Percentiles rank a stretch among this genome's conserved stretches.
Conservation (phyloP, 2,888 invertebrate genomes). For the Trissonchulus sp. region DNA sequence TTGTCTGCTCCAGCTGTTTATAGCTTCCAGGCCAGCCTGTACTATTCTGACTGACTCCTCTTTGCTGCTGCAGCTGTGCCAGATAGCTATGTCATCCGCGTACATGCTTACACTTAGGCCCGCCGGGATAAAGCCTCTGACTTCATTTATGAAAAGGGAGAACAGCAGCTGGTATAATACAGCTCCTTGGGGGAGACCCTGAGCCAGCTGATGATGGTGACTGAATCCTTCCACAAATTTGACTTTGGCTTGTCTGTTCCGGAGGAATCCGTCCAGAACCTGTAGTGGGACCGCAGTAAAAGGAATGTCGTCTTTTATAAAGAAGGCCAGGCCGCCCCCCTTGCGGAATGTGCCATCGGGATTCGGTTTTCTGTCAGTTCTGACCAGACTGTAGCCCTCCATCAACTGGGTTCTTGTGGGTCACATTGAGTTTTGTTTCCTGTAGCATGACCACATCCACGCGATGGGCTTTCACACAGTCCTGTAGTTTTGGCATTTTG, state of each 20-base stretch:
- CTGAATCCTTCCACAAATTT: too few species aligned
- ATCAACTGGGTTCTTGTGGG: neutral
- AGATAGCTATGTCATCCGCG: too few species aligned
- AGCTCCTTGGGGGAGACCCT: too few species aligned
- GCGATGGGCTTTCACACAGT: neutral
- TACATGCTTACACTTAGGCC: too few species aligned
- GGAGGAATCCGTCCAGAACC: neutral
- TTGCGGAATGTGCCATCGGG: neutral
- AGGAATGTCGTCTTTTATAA: neutral
- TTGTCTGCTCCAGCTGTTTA: too few species aligned
- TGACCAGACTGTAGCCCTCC: constrained; percentile 5
- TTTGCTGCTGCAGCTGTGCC: too few species aligned
- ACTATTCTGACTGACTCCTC: too few species aligned
- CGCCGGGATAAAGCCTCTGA: too few species aligned
- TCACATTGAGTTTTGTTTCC: neutral
- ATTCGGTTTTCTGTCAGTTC: neutral
- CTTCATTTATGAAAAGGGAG: too few species aligned
- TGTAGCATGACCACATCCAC: constrained; percentile 1
- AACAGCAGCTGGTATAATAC: neutral
- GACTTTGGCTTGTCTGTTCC: too few species aligned
- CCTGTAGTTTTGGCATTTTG: neutral
- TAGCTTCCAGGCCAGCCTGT: neutral
- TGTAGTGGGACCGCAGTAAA: neutral
- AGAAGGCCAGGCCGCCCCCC: neutral
- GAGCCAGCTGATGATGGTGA: too few species aligned